Percentiles rank a stretch among this genome's conserved stretches.
Evolutionary conservation across 2,888 invertebrate genomes (phyloP).

Genomic region (Acleris emargana): DNA sequence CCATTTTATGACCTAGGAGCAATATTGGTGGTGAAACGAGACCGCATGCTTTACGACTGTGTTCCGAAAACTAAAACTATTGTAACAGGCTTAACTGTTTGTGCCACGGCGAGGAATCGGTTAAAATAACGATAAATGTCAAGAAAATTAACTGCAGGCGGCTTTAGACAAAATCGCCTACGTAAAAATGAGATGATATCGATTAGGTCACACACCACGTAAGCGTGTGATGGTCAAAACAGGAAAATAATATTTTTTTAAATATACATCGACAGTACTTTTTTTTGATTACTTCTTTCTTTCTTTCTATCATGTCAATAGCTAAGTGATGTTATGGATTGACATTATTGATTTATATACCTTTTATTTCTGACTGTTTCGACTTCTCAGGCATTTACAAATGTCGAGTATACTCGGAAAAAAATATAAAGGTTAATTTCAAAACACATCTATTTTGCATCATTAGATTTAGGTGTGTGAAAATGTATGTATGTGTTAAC

Average conservation of each 20-base stretch:
- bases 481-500: not conserved
- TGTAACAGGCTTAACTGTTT: constrained; percentile 28
- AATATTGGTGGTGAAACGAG: constrained; percentile 29
- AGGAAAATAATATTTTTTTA: too few relatives aligned
- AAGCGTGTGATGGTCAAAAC: not conserved
- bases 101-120: constrained; percentile 38
- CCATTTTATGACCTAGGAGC: constrained; percentile 30
- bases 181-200: constrained; percentile 13
- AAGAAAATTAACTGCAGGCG: constrained; percentile 46
- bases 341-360: too few relatives aligned
- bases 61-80: constrained; percentile 34
- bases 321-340: too few relatives aligned
- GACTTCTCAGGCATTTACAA: too few relatives aligned
- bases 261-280: too few relatives aligned
- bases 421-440: too few relatives aligned
- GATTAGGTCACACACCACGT: constrained; percentile 20
- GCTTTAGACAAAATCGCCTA: constrained; percentile 28
- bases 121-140: constrained; percentile 51
- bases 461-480: too few relatives aligned
- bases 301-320: too few relatives aligned
- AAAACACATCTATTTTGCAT: too few relatives aligned
- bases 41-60: constrained; percentile 26
- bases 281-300: too few relatives aligned
- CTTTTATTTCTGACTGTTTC: too few relatives aligned
- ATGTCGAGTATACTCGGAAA: too few relatives aligned